A percentile compares a stretch with the other conserved stretches of the same genome.
phyloP scores from a whole-genome alignment of 2,797 vertebrate species.

The Pantherophis alleghaniensis region DNA sequence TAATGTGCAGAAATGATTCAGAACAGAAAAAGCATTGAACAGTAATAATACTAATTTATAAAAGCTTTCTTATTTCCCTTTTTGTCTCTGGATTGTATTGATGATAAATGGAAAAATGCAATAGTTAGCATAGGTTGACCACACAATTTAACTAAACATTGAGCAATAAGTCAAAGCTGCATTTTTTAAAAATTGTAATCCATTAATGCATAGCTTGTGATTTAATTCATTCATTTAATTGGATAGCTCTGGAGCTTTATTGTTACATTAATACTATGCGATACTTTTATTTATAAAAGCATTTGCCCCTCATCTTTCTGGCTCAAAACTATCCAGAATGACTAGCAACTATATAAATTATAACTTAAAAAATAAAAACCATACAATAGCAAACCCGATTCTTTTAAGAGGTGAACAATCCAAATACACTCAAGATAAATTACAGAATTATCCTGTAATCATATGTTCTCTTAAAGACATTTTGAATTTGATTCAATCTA shows the following conservation, averaged over 20 bases:
- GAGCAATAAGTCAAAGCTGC: constrained; percentile 46
- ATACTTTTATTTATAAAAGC: neutral
- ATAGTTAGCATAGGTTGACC: constrained; percentile 45
- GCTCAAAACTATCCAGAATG: neutral
- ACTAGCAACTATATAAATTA: neutral
- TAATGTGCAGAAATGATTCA: constrained; percentile 7
- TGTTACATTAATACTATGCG: neutral
- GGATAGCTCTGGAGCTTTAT: neutral
- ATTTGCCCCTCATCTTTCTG: neutral
- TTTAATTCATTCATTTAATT: neutral
- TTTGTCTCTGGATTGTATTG: constrained; percentile 32
- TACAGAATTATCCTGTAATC: neutral
- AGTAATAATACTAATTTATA: constrained; percentile 17
- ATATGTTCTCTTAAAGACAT: neutral
- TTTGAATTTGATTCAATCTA: neutral
- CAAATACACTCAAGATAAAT: neutral
- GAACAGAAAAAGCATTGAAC: constrained; percentile 10
- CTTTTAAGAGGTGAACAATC: neutral
- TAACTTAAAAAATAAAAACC: neutral
- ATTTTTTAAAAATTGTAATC: constrained; percentile 51
- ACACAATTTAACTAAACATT: constrained; percentile 14
- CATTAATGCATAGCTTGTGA: neutral
- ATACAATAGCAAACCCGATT: neutral
- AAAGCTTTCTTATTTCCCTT: constrained; percentile 27
- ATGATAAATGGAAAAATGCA: constrained; percentile 30